phyloP scores from a whole-genome alignment of 2,888 invertebrate species.

The Loripinus fragilis region DNA sequence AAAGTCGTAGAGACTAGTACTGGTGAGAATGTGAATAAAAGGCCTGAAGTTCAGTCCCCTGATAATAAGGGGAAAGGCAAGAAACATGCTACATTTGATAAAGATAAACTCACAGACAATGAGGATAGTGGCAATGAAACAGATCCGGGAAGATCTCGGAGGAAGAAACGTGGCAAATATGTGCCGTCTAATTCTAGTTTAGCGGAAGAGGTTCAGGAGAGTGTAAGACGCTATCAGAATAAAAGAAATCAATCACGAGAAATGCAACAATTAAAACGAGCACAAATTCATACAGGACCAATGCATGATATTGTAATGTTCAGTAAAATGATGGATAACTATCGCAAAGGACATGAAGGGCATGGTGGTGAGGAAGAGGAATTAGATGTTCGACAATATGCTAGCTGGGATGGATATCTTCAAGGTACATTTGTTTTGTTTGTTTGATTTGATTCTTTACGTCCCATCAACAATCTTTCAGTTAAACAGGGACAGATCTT shows the following conservation, averaged over 20 bases:
- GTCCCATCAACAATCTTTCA: too few relatives aligned
- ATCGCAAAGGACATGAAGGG: conserved; percentile 51
- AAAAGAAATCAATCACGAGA: conserved; percentile 68
- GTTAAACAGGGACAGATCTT: too few relatives aligned
- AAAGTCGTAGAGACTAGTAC: not conserved
- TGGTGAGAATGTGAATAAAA: not conserved
- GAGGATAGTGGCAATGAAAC: conserved; percentile 59
- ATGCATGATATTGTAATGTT: conserved; percentile 73
- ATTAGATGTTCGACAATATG: conserved; percentile 52
- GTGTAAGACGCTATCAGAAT: conserved; percentile 71
- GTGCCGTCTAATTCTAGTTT: conserved; percentile 25
- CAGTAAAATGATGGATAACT: conserved; percentile 69
- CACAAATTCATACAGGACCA: conserved; percentile 74
- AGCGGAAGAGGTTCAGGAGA: conserved; percentile 63
- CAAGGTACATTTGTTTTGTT: too few relatives aligned
- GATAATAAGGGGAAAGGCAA: conserved; percentile 11
- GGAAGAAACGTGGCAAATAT: conserved; percentile 24
- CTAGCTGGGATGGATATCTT: conserved; percentile 68
- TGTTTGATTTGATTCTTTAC: too few relatives aligned
- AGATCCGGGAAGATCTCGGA: conserved; percentile 38
- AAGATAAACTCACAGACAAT: conserved; percentile 31
- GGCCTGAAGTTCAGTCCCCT: not conserved
- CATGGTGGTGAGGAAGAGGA: conserved; percentile 59
- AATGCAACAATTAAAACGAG: conserved; percentile 71
- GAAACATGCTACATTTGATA: conserved; percentile 1